Evolutionary conservation across 2,888 invertebrate species (phyloP), one percentile per base, ranked within the genome.

Genomic region (Megastigmus dorsalis): DNA sequence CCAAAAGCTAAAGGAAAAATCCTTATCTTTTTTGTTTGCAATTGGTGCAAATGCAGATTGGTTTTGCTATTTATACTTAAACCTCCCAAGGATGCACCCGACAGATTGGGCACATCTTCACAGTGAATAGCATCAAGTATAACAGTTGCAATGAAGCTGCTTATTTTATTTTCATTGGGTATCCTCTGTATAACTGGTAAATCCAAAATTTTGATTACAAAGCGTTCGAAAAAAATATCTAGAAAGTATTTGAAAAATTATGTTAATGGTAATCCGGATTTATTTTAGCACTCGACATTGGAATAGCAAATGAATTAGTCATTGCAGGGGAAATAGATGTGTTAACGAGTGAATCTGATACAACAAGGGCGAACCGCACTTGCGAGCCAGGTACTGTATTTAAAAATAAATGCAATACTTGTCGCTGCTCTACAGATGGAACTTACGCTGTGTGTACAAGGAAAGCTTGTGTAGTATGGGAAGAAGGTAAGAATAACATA

Each of bases 361-460:
- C 62, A 3, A 48, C 65, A 26, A 52, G 26, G 23, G 38, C 6
- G 26, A 52, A 50, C 50, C 15, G 3, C 23, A 1, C 84, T 78
- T 90, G 90, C 82, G 84, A 86, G 77, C 89, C 90, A 0, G 88
- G 89, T 0, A 83, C 84, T 67, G 89, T 89, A 82, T 90, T 90
- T 83, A 86, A 90, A 4, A 79, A 89, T 86, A 90, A 90, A 84
- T 90, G 90, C 85, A 90, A 90, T 84, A 88, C 85, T 69, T 90
- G 90, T 71, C 88, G 89, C 28, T 90, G 90, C 10, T 41, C 54
- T n/a, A 9, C 30, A 13, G 33, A 62, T 48, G 62, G 62, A 36
- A 48, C 10, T 0, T 18, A 18, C 5, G 45, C 45, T 20, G 6
- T 18, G 10, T 62, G 62, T 13, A 62, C 62, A 20, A 23, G 33